phyloP scores from a whole-genome alignment of 2,113 vertebrate species.

The Prunella himalayana region DNA sequence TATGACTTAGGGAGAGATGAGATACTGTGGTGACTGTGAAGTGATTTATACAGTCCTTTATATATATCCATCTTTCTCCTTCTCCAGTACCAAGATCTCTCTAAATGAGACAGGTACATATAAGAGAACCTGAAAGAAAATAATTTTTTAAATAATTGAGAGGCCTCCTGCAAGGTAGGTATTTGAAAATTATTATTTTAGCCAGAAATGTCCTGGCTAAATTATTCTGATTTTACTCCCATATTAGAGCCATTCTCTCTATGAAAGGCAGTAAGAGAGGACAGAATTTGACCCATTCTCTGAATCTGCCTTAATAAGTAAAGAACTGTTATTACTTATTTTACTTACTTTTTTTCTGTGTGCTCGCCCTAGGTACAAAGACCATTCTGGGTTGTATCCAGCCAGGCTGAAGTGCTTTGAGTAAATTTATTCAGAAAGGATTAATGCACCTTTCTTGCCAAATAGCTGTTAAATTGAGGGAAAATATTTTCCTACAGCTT shows the following conservation, averaged over 20 bases:
- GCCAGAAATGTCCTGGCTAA: neutral
- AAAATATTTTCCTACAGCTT: neutral
- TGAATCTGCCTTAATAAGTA: neutral
- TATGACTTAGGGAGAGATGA: neutral
- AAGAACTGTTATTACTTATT: neutral
- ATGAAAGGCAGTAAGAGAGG: neutral
- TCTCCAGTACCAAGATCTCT: neutral
- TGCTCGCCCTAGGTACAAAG: neutral
- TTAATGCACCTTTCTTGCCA: neutral
- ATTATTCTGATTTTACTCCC: neutral
- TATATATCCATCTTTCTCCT: neutral
- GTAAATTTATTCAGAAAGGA: neutral
- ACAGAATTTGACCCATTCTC: neutral
- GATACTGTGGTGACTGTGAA: neutral
- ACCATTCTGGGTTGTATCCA: neutral
- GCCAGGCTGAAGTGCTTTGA: neutral
- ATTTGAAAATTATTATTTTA: neutral
- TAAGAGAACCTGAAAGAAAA: neutral
- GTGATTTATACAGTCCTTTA: neutral
- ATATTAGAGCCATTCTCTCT: neutral
- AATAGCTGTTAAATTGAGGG: neutral
- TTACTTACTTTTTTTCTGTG: neutral
- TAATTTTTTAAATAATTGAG: neutral
- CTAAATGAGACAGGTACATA: neutral
- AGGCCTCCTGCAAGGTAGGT: neutral